These are phyloP conservation scores for Pomatostomus ruficeps DNA, from an alignment of 2,113 vertebrate species.

Conservation along the genomic window DNA sequence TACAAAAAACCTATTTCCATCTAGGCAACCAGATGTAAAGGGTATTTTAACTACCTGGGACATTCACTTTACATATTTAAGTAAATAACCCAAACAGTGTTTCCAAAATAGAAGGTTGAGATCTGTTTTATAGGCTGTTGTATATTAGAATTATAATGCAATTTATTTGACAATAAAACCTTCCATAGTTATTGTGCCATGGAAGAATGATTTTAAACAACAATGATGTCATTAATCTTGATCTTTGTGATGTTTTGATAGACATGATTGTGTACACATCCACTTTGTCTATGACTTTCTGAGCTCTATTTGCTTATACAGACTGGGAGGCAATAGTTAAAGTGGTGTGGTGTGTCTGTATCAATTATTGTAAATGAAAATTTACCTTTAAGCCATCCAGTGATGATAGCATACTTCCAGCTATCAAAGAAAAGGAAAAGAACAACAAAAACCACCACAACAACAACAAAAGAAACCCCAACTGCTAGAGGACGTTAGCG, in stretches of 20 bases:
- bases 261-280: background rate
- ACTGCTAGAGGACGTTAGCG: background rate
- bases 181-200: background rate
- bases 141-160: background rate
- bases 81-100: background rate
- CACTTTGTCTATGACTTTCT: background rate
- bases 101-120: background rate
- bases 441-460: background rate
- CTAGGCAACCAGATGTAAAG: background rate
- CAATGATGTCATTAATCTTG: background rate
- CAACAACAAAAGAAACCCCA: too few species aligned
- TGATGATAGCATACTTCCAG: background rate
- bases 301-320: background rate
- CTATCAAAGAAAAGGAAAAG: background rate
- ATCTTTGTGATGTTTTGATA: background rate
- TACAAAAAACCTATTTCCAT: background rate
- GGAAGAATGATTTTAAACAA: background rate
- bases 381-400: background rate
- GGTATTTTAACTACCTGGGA: background rate
- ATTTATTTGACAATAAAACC: background rate
- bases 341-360: background rate
- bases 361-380: background rate
- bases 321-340: background rate
- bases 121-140: background rate
- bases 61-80: background rate